Evolutionary conservation across 2,797 vertebrate species (phyloP), one percentile per base, ranked within the genome.

Genomic region (Myripristis jacobus): DNA sequence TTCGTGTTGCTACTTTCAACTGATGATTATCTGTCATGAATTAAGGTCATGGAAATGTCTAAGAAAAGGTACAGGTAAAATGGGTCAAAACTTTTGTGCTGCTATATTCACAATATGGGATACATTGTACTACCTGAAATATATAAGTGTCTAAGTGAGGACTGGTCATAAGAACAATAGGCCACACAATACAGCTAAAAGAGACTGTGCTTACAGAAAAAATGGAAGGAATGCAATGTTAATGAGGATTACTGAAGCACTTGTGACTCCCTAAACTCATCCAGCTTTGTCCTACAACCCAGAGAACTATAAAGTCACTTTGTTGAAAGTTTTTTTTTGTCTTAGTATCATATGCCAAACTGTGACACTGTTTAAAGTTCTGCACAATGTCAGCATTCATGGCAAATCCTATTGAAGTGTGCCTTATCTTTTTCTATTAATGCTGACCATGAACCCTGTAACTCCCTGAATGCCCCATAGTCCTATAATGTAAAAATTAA

Each of bases 261-360:
- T 92, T 92, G 93, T 94, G 94, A 94, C 92, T 93, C 85, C 79
- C 68, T 88, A 92, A 92, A 88, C 92, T 93, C 73, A 92, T 91
- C 89, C 92, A 79, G 92, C 89, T 94, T 94, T 93, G 85, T 85
- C 87, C 65, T 56, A 44, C 66, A 18, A 55, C 68, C 70, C 57
- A 24, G 57, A 70, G 47, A 81, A 86, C 72, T 73, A 80, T 77
- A 74, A 80, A 88, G 87, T 87, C 55, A 87, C 77, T 87, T 63
- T 88, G 85, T 79, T 85, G 25, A 62, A 60, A 66, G 61, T 50
- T 70, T 87, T 87, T 87, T 77, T 82, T 70, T 83, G 69, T 87
- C 68, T 85, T 51, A 12, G 22, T 82, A 67, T 81, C 71, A 74
- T 79, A 75, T 46, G 80, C 71, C 75, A 74, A 89, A 80, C 66